Evolutionary conservation across 2,113 vertebrate species (phyloP).

Genomic region (Calyptommatus sinebrachiatus): DNA sequence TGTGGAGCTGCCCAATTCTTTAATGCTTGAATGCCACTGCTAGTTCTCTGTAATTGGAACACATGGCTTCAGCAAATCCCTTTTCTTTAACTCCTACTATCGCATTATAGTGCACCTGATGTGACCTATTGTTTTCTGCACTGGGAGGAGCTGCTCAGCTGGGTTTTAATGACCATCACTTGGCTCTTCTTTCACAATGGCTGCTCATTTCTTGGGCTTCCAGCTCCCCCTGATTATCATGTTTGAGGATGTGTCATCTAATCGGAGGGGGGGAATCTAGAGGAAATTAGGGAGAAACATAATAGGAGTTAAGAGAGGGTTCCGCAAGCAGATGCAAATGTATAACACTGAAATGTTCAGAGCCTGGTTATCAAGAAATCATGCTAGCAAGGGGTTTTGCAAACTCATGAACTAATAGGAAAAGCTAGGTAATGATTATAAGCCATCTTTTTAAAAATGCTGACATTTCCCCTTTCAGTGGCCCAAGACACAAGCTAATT

Average conservation of each 20-base stretch:
- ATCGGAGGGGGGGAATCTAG: neutral
- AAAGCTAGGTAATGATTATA: neutral
- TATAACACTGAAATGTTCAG: neutral
- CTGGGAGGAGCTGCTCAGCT: neutral
- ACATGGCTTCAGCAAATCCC: neutral
- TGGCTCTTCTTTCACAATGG: neutral
- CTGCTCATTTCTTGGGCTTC: slow-evolving; percentile 24
- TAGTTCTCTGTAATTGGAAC: slow-evolving; percentile 1
- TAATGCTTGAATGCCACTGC: neutral
- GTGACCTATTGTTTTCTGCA: slow-evolving; percentile 11
- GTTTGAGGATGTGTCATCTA: neutral
- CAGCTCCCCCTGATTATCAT: neutral
- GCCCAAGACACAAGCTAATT: neutral
- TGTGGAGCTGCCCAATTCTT: slow-evolving; percentile 16
- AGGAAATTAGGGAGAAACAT: neutral
- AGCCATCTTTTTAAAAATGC: neutral
- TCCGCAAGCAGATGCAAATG: neutral
- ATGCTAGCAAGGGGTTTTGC: neutral
- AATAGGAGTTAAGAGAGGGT: neutral
- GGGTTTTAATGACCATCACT: slow-evolving; percentile 2
- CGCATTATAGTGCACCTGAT: neutral
- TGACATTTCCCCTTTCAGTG: neutral
- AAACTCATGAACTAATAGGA: neutral
- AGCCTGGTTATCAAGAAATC: neutral
- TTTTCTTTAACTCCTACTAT: slow-evolving; percentile 18